These are phyloP conservation scores for Lytechinus variegatus DNA, from an alignment of 35 echinoderm and acorn worm species.

Conservation along the genomic window DNA sequence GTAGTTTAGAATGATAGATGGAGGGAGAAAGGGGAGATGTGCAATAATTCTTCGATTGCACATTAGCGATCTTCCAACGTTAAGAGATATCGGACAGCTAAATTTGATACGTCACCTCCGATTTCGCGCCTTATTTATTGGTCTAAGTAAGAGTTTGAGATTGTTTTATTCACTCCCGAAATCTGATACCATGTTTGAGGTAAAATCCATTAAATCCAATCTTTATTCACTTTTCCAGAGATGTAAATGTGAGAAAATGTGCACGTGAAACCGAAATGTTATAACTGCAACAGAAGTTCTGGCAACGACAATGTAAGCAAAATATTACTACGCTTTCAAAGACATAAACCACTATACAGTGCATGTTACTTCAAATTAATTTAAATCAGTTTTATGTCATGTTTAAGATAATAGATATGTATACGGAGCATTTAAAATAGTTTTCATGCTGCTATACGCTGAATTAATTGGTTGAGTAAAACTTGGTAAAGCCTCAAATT, in stretches of 20 bases:
- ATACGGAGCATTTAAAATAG: no score
- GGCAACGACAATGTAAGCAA: not conserved
- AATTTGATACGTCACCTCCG: constrained; percentile 21
- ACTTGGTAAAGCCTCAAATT: no score
- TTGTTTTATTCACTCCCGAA: not conserved
- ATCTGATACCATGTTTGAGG: not conserved
- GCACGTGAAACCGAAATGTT: not conserved
- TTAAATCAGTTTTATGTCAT: no score
- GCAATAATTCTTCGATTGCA: constrained; percentile 51
- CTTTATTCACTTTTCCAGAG: not conserved
- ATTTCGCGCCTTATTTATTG: not conserved
- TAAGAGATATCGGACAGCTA: not conserved
- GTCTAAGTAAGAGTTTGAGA: not conserved
- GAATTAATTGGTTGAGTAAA: no score
- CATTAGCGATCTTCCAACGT: constrained; percentile 6
- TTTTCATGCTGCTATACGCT: no score
- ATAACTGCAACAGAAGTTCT: not conserved
- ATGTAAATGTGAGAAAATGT: not conserved
- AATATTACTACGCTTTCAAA: no score
- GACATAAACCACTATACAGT: no score
- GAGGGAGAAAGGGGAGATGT: constrained; percentile 19
- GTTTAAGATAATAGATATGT: no score
- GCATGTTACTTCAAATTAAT: no score
- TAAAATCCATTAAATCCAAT: not conserved
- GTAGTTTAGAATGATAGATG: constrained; percentile 13